Evolutionary conservation across 2,797 vertebrate genomes (phyloP).

Genomic region (Carcharodon carcharias): DNA sequence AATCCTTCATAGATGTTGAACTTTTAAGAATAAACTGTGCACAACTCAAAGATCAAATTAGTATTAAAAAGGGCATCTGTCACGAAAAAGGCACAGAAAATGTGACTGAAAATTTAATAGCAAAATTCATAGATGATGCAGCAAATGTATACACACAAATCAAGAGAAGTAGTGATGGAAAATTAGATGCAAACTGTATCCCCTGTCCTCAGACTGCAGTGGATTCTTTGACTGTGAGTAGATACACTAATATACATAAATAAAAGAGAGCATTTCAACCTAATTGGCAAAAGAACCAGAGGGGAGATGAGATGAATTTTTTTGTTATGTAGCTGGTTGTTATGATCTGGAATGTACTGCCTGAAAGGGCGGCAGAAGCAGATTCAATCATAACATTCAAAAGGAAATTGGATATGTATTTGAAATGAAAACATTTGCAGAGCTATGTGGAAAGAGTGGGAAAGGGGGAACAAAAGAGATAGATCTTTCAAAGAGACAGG

Average conservation of each 20-base stretch:
- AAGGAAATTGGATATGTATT: neutral
- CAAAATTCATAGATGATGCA: constrained; percentile 46
- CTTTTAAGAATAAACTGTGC: neutral
- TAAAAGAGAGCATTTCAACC: neutral
- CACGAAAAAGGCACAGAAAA: neutral
- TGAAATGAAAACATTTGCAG: neutral
- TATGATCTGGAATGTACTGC: neutral
- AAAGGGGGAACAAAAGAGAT: neutral
- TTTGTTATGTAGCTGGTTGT: neutral
- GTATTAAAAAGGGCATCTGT: constrained; percentile 13
- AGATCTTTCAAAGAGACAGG: neutral
- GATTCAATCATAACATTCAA: neutral
- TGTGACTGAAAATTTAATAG: constrained; percentile 43
- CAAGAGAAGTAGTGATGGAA: constrained; percentile 43
- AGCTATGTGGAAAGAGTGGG: neutral
- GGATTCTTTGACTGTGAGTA: constrained; percentile 46
- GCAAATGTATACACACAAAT: constrained; percentile 48
- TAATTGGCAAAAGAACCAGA: neutral
- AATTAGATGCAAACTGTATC: constrained; percentile 39
- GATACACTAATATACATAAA: neutral
- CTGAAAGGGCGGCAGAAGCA: neutral
- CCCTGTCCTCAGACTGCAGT: constrained; percentile 39
- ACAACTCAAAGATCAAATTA: constrained; percentile 36
- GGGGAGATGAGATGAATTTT: neutral
- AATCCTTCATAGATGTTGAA: neutral